Evolutionary conservation across 1,140 invertebrate genomes (phyloP).

Genomic region (Lasioglossum baleicum): DNA sequence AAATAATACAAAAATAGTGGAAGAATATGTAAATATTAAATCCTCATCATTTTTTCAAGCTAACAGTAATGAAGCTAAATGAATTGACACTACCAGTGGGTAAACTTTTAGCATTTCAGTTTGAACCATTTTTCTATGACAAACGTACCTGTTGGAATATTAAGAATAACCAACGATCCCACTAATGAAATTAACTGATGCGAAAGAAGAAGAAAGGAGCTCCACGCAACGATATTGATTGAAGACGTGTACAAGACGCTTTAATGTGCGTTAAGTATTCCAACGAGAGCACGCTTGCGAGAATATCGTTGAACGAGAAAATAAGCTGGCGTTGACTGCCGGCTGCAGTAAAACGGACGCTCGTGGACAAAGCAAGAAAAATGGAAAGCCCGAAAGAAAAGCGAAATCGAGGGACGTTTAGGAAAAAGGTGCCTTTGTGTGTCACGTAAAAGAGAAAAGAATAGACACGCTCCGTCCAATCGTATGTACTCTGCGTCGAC

Average conservation of each 20-base stretch:
- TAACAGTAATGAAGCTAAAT: no score
- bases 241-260: not conserved
- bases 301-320: slow-evolving; percentile 12
- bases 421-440: not conserved
- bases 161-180: no score
- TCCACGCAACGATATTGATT: not conserved
- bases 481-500: not conserved
- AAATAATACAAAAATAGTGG: no score
- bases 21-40: no score
- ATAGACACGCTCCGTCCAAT: not conserved
- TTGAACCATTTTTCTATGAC: no score
- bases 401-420: slow-evolving; percentile 6
- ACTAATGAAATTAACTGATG: no score
- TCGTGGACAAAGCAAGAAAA: slow-evolving; percentile 16
- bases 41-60: no score
- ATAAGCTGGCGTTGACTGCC: slow-evolving; percentile 13
- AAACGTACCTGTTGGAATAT: no score
- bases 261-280: slow-evolving; percentile 2
- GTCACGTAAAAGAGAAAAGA: not conserved
- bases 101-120: no score
- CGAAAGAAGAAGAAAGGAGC: not conserved
- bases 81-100: no score
- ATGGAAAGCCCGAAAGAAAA: not conserved
- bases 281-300: not conserved
- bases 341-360: slow-evolving; percentile 12